Evolutionary conservation across 2,888 invertebrate species (phyloP).

Genomic region (Sminthurinus aureus): DNA sequence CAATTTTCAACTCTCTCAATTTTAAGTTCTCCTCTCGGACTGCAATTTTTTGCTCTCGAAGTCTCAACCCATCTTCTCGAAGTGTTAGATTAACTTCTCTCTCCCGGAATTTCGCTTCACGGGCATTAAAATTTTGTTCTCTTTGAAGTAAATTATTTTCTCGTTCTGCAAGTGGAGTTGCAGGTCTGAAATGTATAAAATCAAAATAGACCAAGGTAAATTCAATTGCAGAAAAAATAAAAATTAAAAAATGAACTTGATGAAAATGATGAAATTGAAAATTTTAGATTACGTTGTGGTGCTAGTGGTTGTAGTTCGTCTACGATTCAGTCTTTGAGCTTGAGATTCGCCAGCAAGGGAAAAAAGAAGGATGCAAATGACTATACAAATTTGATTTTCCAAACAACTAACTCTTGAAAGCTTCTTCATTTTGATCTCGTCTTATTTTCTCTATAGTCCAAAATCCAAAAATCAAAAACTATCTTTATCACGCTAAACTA

Average conservation of each 20-base stretch:
- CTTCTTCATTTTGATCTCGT: not conserved
- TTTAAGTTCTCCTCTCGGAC: conserved; percentile 30
- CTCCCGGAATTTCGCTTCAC: conserved; percentile 28
- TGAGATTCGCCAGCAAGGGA: not conserved
- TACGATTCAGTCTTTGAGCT: conserved; percentile 15
- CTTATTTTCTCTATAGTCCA: no score
- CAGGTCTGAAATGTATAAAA: conserved; percentile 58
- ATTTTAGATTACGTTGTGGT: not conserved
- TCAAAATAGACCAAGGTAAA: not conserved
- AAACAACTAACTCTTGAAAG: not conserved
- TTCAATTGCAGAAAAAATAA: not conserved
- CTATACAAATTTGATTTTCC: not conserved
- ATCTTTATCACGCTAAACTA: no score
- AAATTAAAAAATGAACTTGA: no score
- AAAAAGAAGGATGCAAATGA: not conserved
- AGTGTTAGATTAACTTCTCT: conserved; percentile 32
- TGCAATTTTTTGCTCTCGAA: conserved; percentile 19
- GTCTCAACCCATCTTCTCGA: conserved; percentile 16
- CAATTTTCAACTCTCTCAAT: not conserved
- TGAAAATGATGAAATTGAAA: no score
- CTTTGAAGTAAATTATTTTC: conserved; percentile 25
- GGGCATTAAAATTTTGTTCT: conserved; percentile 15
- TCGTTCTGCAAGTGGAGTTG: conserved; percentile 12
- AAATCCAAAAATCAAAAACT: no score
- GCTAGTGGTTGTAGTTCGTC: not conserved